These are phyloP conservation scores for Aeoliscus strigatus DNA, from an alignment of 2,797 vertebrate species.

Conservation along the genomic window DNA sequence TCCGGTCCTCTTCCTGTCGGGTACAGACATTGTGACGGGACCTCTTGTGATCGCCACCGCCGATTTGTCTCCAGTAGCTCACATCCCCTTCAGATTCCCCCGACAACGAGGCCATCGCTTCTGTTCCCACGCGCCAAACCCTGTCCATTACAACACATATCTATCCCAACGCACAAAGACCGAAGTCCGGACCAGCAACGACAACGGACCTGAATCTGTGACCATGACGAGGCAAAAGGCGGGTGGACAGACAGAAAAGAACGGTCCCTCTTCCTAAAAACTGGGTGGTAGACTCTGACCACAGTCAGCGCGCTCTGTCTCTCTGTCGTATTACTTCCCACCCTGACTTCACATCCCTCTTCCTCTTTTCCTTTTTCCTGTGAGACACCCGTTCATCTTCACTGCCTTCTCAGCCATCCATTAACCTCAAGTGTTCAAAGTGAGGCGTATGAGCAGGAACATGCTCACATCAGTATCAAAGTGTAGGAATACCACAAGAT, in stretches of 20 bases:
- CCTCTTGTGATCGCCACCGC: conserved; percentile 25
- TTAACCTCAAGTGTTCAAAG: conserved; percentile 20
- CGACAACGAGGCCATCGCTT: conserved; percentile 13
- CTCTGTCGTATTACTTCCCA: conserved; percentile 19
- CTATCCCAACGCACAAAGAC: conserved; percentile 18
- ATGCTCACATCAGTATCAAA: conserved; percentile 34
- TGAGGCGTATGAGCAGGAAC: conserved; percentile 22
- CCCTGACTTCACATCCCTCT: conserved; percentile 21
- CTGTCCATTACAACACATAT: conserved; percentile 12
- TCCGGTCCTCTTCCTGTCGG: conserved; percentile 30
- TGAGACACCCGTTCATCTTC: conserved; percentile 29
- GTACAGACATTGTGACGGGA: conserved; percentile 34
- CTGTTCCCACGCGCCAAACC: conserved; percentile 15
- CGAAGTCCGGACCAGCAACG: conserved; percentile 20
- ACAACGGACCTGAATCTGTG: conserved; percentile 41
- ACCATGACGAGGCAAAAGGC: conserved; percentile 13
- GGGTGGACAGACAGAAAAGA: conserved; percentile 13
- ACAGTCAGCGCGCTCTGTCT: conserved; percentile 21
- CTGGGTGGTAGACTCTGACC: conserved; percentile 9
- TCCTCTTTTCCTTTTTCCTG: conserved; percentile 17
- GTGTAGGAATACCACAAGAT: conserved; percentile 44
- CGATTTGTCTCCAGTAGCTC: conserved; percentile 13
- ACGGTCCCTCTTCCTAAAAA: conserved; percentile 15
- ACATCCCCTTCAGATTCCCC: conserved; percentile 5
- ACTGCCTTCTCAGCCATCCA: conserved; percentile 32